Percentiles rank a stretch among this genome's conserved stretches.
Evolutionary conservation across 2,888 invertebrate species (phyloP).

Genomic region (Megaustenia siamemsis): DNA sequence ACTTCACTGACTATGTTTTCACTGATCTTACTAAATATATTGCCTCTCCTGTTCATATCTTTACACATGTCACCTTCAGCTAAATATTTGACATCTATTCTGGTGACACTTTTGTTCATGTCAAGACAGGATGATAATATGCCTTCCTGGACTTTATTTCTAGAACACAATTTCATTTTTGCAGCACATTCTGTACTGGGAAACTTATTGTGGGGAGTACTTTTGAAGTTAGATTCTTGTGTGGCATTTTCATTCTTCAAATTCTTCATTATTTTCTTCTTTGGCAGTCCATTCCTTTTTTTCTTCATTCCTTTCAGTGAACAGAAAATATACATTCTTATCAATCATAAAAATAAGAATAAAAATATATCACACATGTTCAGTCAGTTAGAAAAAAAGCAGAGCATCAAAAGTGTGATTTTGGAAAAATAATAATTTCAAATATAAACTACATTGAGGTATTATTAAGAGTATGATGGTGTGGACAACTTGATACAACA

Average conservation of each 20-base stretch:
- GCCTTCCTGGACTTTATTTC: not conserved
- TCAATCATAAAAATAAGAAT: not conserved
- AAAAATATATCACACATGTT: not conserved
- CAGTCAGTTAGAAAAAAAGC: too few species aligned
- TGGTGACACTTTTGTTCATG: not conserved
- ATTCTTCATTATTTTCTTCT: not conserved
- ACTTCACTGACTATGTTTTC: not conserved
- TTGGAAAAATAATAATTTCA: too few species aligned
- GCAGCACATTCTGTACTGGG: not conserved
- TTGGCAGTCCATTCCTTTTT: not conserved
- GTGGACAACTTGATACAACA: too few species aligned
- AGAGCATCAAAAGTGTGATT: too few species aligned
- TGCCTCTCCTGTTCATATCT: not conserved
- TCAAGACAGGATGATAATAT: not conserved
- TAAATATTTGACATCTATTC: not conserved
- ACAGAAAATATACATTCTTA: not conserved
- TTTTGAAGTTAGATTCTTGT: not conserved
- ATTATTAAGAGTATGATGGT: too few species aligned
- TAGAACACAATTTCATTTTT: not conserved
- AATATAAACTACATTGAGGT: too few species aligned
- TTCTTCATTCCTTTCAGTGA: slow-evolving; percentile 1
- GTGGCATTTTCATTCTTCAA: not conserved
- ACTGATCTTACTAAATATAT: not conserved
- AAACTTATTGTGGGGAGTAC: not conserved
- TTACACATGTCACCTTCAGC: not conserved